Conservation (phyloP, 1,140 invertebrate genomes). For the Galleria mellonella region DNA sequence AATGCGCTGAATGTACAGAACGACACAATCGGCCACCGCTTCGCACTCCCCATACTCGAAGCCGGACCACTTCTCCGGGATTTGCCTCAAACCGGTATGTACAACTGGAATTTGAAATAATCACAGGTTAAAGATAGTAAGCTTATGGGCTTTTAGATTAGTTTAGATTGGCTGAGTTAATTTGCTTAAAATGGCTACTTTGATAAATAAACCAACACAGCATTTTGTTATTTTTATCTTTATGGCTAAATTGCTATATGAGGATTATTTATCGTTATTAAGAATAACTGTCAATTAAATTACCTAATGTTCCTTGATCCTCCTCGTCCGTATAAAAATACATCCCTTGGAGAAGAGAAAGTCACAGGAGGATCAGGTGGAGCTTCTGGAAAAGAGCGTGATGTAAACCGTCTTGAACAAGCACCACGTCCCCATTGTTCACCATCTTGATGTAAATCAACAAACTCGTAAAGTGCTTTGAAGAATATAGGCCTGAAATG, state of each 20-base stretch:
- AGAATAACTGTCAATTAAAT: too few species aligned
- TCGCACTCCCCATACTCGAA: constrained; percentile 79
- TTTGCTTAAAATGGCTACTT: too few species aligned
- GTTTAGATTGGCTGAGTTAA: too few species aligned
- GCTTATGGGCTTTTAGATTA: too few species aligned
- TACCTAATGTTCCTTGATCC: constrained; percentile 87
- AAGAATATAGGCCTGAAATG: constrained; percentile 85
- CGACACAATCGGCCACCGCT: constrained; percentile 77
- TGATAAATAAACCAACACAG: too few species aligned
- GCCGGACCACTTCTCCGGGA: constrained; percentile 83
- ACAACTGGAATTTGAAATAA: constrained; percentile 77
- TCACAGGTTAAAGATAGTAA: too few species aligned
- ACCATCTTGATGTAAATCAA: constrained; percentile 89
- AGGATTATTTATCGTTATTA: too few species aligned
- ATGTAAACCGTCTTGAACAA: constrained; percentile 82
- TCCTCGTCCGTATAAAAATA: constrained; percentile 90
- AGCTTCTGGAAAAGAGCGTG: constrained; percentile 72
- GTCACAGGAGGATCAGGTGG: constrained; percentile 75
- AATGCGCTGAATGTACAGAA: constrained; percentile 79
- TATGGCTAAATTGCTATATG: too few species aligned
- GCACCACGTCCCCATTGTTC: constrained; percentile 80
- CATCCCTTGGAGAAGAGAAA: constrained; percentile 84
- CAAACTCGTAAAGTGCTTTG: constrained; percentile 91
- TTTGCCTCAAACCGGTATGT: constrained; percentile 89
- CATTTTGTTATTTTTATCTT: too few species aligned